These are phyloP conservation scores for Plecotus auritus DNA, from an alignment of 2,113 vertebrate genomes.

Conservation along the genomic window DNA sequence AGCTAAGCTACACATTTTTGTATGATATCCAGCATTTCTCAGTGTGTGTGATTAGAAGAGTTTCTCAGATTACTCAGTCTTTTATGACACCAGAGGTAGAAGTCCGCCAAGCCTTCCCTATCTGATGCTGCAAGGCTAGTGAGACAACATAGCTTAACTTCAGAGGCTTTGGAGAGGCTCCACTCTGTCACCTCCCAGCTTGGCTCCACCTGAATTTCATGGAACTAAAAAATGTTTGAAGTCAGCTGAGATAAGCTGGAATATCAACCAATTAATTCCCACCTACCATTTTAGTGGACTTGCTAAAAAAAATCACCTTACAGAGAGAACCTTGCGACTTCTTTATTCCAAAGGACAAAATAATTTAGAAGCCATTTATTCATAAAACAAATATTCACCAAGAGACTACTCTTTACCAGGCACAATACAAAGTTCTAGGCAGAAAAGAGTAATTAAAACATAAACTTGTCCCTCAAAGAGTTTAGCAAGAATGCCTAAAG, in stretches of 20 bases:
- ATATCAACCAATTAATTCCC: not conserved
- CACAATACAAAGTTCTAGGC: not conserved
- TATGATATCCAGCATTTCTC: not conserved
- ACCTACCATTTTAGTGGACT: not conserved
- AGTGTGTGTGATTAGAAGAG: not conserved
- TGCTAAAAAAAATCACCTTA: not conserved
- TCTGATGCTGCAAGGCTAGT: not conserved
- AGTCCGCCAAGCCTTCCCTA: not conserved
- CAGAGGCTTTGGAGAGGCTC: not conserved
- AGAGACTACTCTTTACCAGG: not conserved
- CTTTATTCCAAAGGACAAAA: not conserved
- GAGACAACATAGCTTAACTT: not conserved
- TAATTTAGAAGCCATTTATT: not conserved
- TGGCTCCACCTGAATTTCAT: not conserved
- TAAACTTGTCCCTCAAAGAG: not conserved
- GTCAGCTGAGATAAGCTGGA: not conserved
- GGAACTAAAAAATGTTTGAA: not conserved
- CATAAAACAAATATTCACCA: not conserved
- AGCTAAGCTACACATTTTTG: not conserved
- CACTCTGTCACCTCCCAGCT: not conserved
- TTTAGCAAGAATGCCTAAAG: not conserved
- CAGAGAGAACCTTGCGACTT: not conserved
- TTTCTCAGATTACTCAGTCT: not conserved
- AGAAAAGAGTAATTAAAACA: conserved; percentile 10
- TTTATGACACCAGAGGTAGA: not conserved